Evolutionary conservation across 2,113 vertebrate species (phyloP), one percentile per base, ranked within the genome.

Genomic region (Paratilapia polleni): DNA sequence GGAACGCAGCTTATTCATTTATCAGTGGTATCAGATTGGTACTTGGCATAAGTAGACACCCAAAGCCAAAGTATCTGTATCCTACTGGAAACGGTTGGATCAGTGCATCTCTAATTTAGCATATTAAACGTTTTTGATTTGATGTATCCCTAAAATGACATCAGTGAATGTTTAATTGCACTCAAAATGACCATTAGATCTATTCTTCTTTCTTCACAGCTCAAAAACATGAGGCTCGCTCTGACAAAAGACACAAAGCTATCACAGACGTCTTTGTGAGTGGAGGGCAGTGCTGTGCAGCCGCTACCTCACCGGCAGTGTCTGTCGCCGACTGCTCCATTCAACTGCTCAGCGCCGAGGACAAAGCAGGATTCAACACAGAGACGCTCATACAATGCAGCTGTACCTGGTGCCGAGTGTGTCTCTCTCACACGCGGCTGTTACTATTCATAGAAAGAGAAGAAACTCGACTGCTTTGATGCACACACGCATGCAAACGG

Each of bases 301-400:
- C 73, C 0, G 81, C 83, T 78, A 79, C 85, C 83, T 92, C 87
- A 91, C 64, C 88, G 15, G 11, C 77, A 3, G 86, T 57, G 89
- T 82, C 93, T 70, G 89, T 78, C 91, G 89, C 90, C 14, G 3
- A 77, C 80, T 1, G 80, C 56, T 81, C 86, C 26, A 85, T 89
- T 94, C 91, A 92, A 4, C 56, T 34, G 73, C 75, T 89, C 36
- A 58, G 70, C n/a, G n/a, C 62, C 2, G 54, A 77, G 78, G 43
- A 95, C 93, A 95, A 93, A 93, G 93, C 88, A n/a, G 79, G 11
- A 80, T 93, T 92, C 81, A 94, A 57, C 47, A 80, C 41, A 84
- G 15, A 82, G 80, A 66, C 0, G 64, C 59, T 41, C 64, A 43
- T 1, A 60, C 62, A 73, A 76, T 77, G 85, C 75, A 80, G 85